phyloP scores from a whole-genome alignment of 2,797 vertebrate species.

The Sebastes miniatus region DNA sequence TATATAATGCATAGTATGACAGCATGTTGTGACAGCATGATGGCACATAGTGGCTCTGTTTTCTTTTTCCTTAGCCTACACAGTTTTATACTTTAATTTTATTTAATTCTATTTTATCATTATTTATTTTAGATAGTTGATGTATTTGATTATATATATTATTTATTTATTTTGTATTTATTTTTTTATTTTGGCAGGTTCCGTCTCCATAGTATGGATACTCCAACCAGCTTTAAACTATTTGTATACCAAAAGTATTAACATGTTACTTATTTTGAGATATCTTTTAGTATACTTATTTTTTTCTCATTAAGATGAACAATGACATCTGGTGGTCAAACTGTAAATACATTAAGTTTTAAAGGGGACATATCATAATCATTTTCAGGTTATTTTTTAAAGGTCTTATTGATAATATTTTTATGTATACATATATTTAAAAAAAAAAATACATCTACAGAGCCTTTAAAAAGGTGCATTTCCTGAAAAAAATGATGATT shows the following conservation, averaged over 20 bases:
- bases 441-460: too few species aligned
- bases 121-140: neutral
- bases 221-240: neutral
- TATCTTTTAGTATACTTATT: neutral
- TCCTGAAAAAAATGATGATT: too few species aligned
- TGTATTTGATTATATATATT: neutral
- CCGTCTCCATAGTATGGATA: neutral
- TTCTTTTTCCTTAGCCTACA: neutral
- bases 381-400: too few species aligned
- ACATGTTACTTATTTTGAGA: neutral
- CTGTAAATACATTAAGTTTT: too few species aligned
- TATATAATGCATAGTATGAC: conserved; percentile 35
- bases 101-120: neutral
- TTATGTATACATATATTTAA: too few species aligned
- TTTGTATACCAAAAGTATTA: neutral
- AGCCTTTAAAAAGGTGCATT: too few species aligned
- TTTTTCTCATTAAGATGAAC: neutral
- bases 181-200: too few species aligned
- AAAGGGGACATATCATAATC: too few species aligned
- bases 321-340: neutral
- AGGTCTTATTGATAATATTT: too few species aligned
- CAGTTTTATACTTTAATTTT: neutral
- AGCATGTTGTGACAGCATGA: conserved; percentile 21
- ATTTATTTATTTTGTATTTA: too few species aligned
- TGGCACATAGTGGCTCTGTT: neutral